A percentile compares a stretch with the other conserved stretches of the same genome.
phyloP scores from a whole-genome alignment of 2,797 vertebrate genomes.

The Rhinichthys osculus region DNA sequence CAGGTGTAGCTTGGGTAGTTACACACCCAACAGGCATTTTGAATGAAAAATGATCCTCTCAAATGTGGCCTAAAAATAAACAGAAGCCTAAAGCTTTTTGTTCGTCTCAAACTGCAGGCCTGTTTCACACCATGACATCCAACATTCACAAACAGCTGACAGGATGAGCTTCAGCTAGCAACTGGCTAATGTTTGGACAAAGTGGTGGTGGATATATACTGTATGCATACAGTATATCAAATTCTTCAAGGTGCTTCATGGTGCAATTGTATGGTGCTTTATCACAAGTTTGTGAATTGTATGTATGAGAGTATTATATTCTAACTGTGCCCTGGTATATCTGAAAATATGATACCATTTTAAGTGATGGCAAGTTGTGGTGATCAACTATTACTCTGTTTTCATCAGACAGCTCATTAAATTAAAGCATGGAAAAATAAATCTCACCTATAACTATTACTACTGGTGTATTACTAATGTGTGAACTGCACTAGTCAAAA shows the following conservation, averaged over 20 bases:
- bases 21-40: conserved; percentile 64
- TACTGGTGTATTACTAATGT: background rate
- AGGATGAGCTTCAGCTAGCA: conserved; percentile 61
- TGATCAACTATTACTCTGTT: background rate
- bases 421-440: background rate
- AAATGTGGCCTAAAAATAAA: conserved; percentile 85
- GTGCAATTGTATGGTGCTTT: background rate
- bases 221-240: conserved; percentile 1
- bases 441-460: background rate
- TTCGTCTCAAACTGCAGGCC: conserved; percentile 66
- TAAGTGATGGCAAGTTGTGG: background rate
- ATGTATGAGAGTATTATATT: too few species aligned
- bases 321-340: background rate
- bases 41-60: conserved; percentile 78
- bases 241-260: background rate
- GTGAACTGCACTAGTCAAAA: background rate
- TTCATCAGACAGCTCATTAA: background rate
- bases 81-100: conserved; percentile 62
- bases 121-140: conserved; percentile 69
- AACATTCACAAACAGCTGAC: conserved; percentile 43
- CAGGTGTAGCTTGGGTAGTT: conserved; percentile 75
- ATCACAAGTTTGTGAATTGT: conserved; percentile 9
- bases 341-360: background rate
- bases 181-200: conserved; percentile 41
- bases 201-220: background rate